Evolutionary conservation across 2,888 invertebrate species (phyloP).

Genomic region (Heteromurus nitidus): DNA sequence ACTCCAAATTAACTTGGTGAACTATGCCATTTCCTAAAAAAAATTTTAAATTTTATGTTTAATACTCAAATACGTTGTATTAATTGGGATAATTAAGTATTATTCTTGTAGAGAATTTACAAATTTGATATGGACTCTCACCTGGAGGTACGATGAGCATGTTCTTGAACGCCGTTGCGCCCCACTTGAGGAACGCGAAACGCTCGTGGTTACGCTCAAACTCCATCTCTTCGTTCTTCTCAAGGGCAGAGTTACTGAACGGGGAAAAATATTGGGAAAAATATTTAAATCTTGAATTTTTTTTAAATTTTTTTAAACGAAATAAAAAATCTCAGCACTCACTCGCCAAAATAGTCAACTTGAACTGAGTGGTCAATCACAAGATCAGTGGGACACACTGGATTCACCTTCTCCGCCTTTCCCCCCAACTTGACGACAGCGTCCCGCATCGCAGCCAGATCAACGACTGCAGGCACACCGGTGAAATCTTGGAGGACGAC

Average conservation of each 20-base stretch:
- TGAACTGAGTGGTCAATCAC: conserved; percentile 99
- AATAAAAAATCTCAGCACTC: no score
- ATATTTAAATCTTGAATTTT: not conserved
- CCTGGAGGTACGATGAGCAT: conserved; percentile 98
- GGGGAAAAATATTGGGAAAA: not conserved
- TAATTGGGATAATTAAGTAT: no score
- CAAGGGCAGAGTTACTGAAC: conserved; percentile 79
- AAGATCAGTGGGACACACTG: conserved; percentile 96
- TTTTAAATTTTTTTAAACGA: conserved; percentile 10
- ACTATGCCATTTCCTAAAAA: conserved; percentile 99
- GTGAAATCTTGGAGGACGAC: conserved; percentile 96
- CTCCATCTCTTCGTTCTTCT: conserved; percentile 95
- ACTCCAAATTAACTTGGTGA: conserved; percentile 98
- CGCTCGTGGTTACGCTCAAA: conserved; percentile 96
- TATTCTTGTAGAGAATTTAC: no score
- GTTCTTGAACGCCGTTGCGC: conserved; percentile 94
- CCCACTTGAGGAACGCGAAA: conserved; percentile 99
- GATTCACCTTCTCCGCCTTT: conserved; percentile 95
- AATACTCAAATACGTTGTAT: no score
- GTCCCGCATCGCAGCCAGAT: conserved; percentile 99
- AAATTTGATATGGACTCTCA: no score
- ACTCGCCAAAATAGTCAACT: conserved; percentile 91
- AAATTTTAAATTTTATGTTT: no score
- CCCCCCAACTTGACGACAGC: conserved; percentile 91
- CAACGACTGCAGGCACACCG: conserved; percentile 98